These are phyloP conservation scores for Orthosia incerta DNA, from an alignment of 2,888 invertebrate species.

Conservation along the genomic window DNA sequence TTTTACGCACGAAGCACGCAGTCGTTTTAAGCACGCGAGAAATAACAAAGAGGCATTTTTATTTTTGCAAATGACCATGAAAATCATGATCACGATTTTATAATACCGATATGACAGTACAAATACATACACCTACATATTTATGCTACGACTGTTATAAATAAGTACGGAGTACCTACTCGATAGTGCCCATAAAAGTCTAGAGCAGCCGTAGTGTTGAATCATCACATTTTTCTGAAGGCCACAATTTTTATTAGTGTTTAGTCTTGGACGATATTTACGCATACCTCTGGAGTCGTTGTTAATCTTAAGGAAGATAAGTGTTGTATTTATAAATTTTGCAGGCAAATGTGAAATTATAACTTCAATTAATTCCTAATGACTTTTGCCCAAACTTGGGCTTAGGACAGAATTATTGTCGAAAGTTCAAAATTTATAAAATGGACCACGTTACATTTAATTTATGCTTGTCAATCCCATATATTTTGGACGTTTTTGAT, in stretches of 20 bases:
- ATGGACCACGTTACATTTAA: too few species aligned
- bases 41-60: too few species aligned
- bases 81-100: conserved; percentile 6
- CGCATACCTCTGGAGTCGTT: neutral
- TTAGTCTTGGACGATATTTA: conserved; percentile 3
- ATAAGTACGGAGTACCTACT: conserved; percentile 12
- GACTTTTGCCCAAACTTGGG: too few species aligned
- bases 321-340: neutral
- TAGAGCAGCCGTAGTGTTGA: conserved; percentile 53
- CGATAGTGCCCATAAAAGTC: conserved; percentile 60
- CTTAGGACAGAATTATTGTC: too few species aligned
- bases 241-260: conserved; percentile 34
- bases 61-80: neutral
- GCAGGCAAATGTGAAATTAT: neutral
- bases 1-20: too few species aligned
- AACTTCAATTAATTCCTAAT: neutral
- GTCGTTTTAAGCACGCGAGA: too few species aligned
- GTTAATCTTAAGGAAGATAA: neutral
- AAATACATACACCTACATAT: conserved; percentile 16
- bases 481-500: too few species aligned
- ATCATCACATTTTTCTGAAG: conserved; percentile 69
- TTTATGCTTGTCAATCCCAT: too few species aligned
- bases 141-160: conserved; percentile 38
- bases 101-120: neutral
- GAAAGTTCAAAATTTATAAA: too few species aligned